Evolutionary conservation across 2,797 vertebrate species (phyloP).

Genomic region (Molossus alvarezi): DNA sequence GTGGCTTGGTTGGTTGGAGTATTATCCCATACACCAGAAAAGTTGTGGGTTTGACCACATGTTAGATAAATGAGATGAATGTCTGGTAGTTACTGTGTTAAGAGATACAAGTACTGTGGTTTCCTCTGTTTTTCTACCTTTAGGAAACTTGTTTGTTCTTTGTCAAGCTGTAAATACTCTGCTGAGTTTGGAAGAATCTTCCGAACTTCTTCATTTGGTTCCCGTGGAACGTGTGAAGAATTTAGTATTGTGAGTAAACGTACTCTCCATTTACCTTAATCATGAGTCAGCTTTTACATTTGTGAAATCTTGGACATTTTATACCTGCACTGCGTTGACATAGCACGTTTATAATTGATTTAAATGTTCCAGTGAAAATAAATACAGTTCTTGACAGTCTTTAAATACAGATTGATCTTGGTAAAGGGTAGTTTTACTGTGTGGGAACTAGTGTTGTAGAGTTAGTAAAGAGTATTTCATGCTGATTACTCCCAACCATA

Average conservation of each 20-base stretch:
- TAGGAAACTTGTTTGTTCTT: constrained; percentile 95
- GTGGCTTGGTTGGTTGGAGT: no score
- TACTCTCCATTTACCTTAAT: not conserved
- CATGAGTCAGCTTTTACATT: not conserved
- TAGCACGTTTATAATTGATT: not conserved
- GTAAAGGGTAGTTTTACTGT: not conserved
- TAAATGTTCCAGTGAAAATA: constrained; percentile 27
- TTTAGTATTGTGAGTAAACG: constrained; percentile 92
- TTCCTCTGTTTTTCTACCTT: constrained; percentile 82
- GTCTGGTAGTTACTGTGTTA: not conserved
- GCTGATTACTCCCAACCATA: not conserved
- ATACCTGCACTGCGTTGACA: not conserved
- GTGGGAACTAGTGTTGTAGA: not conserved
- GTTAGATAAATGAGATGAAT: not conserved
- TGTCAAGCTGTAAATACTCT: constrained; percentile 96
- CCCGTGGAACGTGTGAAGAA: constrained; percentile 93
- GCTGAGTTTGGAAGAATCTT: constrained; percentile 94
- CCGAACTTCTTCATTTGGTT: constrained; percentile 92
- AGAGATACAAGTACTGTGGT: not conserved
- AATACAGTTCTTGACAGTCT: not conserved
- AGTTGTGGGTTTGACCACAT: no score
- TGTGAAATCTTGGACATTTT: not conserved
- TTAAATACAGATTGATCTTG: not conserved
- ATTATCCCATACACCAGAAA: no score
- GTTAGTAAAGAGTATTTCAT: not conserved